phyloP scores from a whole-genome alignment of 2,113 vertebrate species.

The Ciconia boyciana region DNA sequence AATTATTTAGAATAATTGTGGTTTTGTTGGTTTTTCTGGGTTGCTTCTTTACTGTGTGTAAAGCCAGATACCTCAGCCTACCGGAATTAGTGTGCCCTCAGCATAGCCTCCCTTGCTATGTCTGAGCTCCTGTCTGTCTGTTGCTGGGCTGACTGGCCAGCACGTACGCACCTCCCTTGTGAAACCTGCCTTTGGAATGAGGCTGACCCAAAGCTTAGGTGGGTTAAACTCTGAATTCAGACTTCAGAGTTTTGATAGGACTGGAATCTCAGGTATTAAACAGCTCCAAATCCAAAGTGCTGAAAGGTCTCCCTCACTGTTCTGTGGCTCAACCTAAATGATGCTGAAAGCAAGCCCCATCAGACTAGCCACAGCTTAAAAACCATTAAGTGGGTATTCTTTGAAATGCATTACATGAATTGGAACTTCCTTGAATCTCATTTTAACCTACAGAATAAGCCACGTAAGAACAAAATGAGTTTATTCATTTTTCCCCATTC shows the following conservation, averaged over 20 bases:
- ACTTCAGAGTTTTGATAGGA: neutral
- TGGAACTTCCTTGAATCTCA: neutral
- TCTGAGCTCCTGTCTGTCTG: neutral
- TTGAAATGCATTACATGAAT: neutral
- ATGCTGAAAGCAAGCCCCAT: neutral
- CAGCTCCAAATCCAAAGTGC: neutral
- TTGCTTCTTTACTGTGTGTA: neutral
- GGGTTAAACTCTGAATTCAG: neutral
- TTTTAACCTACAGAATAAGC: neutral
- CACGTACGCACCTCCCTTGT: neutral
- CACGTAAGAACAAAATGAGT: neutral
- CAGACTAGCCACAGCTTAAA: neutral
- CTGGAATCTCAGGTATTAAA: neutral
- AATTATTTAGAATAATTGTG: neutral
- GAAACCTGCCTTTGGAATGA: neutral
- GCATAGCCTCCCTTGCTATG: neutral
- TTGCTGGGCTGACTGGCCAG: fast-evolving
- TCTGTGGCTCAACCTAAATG: neutral
- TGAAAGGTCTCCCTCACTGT: neutral
- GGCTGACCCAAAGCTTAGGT: neutral
- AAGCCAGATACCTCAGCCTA: neutral
- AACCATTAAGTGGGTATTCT: neutral
- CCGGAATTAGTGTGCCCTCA: neutral
- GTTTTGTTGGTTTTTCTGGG: neutral
- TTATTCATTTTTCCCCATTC: neutral